Evolutionary conservation across 1,140 invertebrate species (phyloP), one percentile per base, ranked within the genome.

Genomic region (Drosophila trapezifrons): DNA sequence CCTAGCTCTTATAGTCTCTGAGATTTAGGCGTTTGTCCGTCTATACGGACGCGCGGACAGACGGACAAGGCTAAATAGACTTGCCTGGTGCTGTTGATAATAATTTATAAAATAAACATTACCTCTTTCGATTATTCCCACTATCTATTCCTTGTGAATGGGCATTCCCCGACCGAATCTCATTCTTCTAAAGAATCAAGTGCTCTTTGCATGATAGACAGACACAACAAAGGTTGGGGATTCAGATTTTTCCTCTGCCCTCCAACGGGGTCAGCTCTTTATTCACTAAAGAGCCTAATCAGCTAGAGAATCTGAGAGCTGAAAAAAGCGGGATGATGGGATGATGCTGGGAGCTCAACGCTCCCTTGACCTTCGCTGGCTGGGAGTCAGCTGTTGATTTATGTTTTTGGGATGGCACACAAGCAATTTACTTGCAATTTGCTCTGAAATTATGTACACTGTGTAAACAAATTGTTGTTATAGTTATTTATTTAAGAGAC

Each of bases 391-490:
- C 54, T 51, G 15, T 22, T 42, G 60, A 77, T 45, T 65, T 74
- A 71, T 82, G 66, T 71, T 60, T 80, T 82, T 78, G 57, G 63
- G 64, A 35, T 22, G n/a, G 18, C 17, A 46, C 29, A 12, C 25
- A 52, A 40, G 6, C 66, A 76, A 76, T 78, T 81, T 70, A 57
- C 59, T 62, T 62, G 70, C 75, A 71, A 78, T 80, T 82, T 80
- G 78, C 60, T 72, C 2, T 66, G 13, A 20, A 56, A 52, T 15
- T 10, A 20, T 43, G 4, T 20, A 42, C 7, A 17, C n/a, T 43
- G 25, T n/a, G 37, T 15, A n/a, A n/a, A 20, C 22, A 13, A 62
- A 38, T 35, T 38, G 32, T 40, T 4, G 0, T 35, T 13, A 13
- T 13, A 3, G 13, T 13, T 35, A 35, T 35, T 35, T 35, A 35